A percentile compares a stretch with the other conserved stretches of the same genome.
These are phyloP conservation scores for Caenorhabditis briggsae DNA, from an alignment of 1,140 invertebrate species.

Conservation along the genomic window DNA sequence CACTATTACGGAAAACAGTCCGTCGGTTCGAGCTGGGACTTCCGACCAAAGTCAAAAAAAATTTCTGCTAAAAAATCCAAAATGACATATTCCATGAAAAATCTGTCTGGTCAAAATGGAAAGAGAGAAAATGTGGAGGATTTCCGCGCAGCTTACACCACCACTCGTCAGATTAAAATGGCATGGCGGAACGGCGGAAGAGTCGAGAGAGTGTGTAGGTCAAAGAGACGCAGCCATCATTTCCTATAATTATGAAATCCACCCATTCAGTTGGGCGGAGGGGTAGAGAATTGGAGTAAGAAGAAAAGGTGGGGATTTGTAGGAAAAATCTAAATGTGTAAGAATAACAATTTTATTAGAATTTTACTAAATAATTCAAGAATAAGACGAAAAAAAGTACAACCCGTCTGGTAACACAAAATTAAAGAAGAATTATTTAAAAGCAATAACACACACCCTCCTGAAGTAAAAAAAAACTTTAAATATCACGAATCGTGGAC, in stretches of 20 bases:
- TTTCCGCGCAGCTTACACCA: slow-evolving; percentile 5
- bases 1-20: too few relatives aligned
- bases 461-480: not conserved
- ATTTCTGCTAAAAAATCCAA: not conserved
- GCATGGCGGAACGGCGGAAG: slow-evolving; percentile 1
- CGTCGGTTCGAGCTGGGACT: too few relatives aligned
- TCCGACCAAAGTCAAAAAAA: not conserved
- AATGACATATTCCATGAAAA: not conserved
- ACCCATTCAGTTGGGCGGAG: not conserved
- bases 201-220: not conserved
- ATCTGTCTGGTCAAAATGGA: slow-evolving; percentile 15
- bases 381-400: too few relatives aligned
- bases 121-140: not conserved
- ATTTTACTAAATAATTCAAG: too few relatives aligned
- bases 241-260: slow-evolving; percentile 46
- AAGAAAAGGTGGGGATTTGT: not conserved
- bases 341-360: too few relatives aligned
- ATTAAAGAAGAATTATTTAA: not conserved
- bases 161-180: slow-evolving; percentile 22
- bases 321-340: too few relatives aligned
- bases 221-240: slow-evolving; percentile 8
- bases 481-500: slow-evolving; percentile 31
- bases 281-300: not conserved
- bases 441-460: not conserved
- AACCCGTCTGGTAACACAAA: too few relatives aligned